Conservation (phyloP, 2,113 vertebrate genomes). For the Takifugu bimaculatus region DNA sequence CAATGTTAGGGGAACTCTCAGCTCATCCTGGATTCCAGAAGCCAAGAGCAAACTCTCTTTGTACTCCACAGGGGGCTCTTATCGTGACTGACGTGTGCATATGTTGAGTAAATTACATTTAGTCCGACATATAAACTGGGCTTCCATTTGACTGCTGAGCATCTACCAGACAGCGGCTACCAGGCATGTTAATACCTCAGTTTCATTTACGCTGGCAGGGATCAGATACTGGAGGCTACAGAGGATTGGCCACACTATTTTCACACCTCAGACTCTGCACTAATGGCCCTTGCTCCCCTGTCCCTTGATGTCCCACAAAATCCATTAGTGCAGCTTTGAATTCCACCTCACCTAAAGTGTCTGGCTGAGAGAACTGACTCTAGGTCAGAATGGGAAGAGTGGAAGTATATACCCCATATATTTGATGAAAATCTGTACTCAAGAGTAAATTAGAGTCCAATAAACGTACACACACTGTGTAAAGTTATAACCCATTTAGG, state of each 20-base stretch:
- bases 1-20: conserved; percentile 46
- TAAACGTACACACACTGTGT: conserved; percentile 14
- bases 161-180: conserved; percentile 41
- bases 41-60: conserved; percentile 43
- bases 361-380: conserved; percentile 26
- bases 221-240: conserved; percentile 53
- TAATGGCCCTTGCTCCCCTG: conserved; percentile 63
- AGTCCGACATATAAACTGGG: conserved; percentile 69
- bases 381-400: conserved; percentile 47
- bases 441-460: conserved; percentile 21
- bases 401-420: conserved; percentile 41
- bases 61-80: conserved; percentile 50
- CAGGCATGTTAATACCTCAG: conserved; percentile 47
- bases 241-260: conserved; percentile 56
- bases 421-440: conserved; percentile 20
- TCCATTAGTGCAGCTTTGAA: conserved; percentile 58
- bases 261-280: conserved; percentile 56
- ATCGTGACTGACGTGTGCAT: conserved; percentile 72
- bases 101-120: conserved; percentile 70
- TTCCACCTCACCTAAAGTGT: conserved; percentile 40
- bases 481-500: background rate
- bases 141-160: conserved; percentile 52
- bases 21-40: conserved; percentile 37
- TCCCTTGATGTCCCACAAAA: conserved; percentile 58
- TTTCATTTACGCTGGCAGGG: conserved; percentile 72